Evolutionary conservation across 2,797 vertebrate genomes (phyloP), one percentile per base, ranked within the genome.

Genomic region (Mastacembelus armatus): DNA sequence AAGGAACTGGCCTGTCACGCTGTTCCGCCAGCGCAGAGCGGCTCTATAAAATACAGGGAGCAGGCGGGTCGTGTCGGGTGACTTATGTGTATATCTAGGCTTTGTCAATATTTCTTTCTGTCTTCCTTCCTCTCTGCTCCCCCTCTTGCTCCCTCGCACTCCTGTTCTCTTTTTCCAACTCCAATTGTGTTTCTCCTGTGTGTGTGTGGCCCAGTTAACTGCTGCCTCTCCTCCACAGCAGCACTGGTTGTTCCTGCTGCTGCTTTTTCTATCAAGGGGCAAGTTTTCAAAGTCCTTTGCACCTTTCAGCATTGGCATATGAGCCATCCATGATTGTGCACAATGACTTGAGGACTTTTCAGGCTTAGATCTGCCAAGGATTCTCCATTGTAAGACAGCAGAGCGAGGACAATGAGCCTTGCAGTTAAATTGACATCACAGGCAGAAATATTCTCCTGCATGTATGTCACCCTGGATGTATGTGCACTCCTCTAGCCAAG

Each of bases 91-190:
- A 89, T 94, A 94, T 94, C 91, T 91, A 91, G 88, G 88, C 87
- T 94, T 89, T 94, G 93, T 94, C 93, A 95, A 94, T 95, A 94
- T 93, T 93, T 95, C 93, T 94, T 93, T 91, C 93, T 93, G 88
- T 89, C 92, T 86, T 85, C 81, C 87, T 89, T 87, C 81, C 88
- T 83, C 73, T 77, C 48, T 66, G 78, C 66, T 81, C 63, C 74
- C 75, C 73, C 78, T 70, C 67, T 84, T 80, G 76, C 80, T 71
- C 77, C 52, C 71, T 61, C 43, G 50, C 69, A 62, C 65, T 50
- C 15, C 6, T 52, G 47, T 64, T 62, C 66, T 60, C 60, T 77
- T 72, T 60, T 18, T 73, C 42, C 44, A 51, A 42, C 67, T 84
- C 75, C 74, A 66, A 22, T 69, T 70, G 54, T 73, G 61, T 75